Evolutionary conservation across 92 coral and sea anemone genomes (phyloP).

Genomic region (Porites evermanni): DNA sequence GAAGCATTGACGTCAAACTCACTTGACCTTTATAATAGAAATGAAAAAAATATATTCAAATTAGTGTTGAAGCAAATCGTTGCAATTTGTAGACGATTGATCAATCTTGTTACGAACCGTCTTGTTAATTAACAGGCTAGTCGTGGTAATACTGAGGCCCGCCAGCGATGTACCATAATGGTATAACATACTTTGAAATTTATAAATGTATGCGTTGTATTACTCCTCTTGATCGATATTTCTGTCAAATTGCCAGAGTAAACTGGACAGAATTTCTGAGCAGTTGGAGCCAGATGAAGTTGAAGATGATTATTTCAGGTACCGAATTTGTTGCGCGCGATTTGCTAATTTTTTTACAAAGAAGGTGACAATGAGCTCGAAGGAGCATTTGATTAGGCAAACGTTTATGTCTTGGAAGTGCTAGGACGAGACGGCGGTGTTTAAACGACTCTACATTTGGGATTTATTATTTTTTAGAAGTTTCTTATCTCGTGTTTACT

Average conservation of each 20-base stretch:
- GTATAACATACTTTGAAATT: background rate
- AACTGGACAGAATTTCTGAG: slow-evolving; percentile 75
- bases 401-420: too few species aligned
- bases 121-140: too few species aligned
- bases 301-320: slow-evolving; percentile 97
- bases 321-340: background rate
- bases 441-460: too few species aligned
- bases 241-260: slow-evolving; percentile 58
- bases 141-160: background rate
- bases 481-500: too few species aligned
- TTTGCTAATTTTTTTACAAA: too few species aligned
- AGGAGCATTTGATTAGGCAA: too few species aligned
- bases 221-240: background rate
- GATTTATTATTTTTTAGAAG: too few species aligned
- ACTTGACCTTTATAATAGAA: background rate
- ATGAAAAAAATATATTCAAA: background rate
- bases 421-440: too few species aligned
- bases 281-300: slow-evolving; percentile 94
- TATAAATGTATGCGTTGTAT: background rate
- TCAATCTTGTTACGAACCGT: too few species aligned
- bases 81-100: background rate
- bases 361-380: too few species aligned
- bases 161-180: background rate
- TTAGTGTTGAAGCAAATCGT: background rate
- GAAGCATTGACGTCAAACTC: background rate